Evolutionary conservation across 2,888 invertebrate species (phyloP), one percentile per base, ranked within the genome.

Genomic region (Caenorhabditis wallacei): DNA sequence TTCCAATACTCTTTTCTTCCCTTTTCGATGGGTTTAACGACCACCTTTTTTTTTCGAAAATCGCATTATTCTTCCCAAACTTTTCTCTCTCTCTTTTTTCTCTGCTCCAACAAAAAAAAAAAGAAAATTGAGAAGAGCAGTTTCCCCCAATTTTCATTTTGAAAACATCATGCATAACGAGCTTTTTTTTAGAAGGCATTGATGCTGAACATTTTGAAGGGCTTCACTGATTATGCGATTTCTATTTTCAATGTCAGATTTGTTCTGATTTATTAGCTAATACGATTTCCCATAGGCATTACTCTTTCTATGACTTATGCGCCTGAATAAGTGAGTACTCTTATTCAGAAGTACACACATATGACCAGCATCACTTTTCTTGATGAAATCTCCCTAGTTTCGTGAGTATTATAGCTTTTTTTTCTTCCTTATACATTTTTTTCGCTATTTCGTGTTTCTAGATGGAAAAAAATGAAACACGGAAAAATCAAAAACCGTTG

Each of bases 41-140:
- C 74, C 74, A 74, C 56, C 74, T 66, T 74, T 61, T 40, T 40
- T 40, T 74, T 74, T 74, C 64, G 54, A 74, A 74, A 74, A 74
- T 74, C 74, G 64, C 64, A 74, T 74, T 74, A 74, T 74, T 53
- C 40, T n/a, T 61, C 26, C 53, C 46, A 48, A 61, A 61, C 72
- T 72, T 72, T 72, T 51, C 66, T 51, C 13, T 51, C 24, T 30
- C n/a, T n/a, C 11, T 11, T 10, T n/a, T 35, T 3, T 16, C 16
- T 20, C 10, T 35, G 48, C 70, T 57, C 56, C 46, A 56, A 69
- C 2, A n/a, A n/a, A n/a, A n/a, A n/a, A n/a, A n/a, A n/a, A n/a
- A n/a, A n/a, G 16, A 5, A 48, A 56, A n/a, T 18, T 68, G 46
- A 30, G 40, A 26, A 30, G 56, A 56, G 40, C 43, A 69, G 43